phyloP scores from a whole-genome alignment of 2,888 invertebrate species.

The Apocheima hispidaria region DNA sequence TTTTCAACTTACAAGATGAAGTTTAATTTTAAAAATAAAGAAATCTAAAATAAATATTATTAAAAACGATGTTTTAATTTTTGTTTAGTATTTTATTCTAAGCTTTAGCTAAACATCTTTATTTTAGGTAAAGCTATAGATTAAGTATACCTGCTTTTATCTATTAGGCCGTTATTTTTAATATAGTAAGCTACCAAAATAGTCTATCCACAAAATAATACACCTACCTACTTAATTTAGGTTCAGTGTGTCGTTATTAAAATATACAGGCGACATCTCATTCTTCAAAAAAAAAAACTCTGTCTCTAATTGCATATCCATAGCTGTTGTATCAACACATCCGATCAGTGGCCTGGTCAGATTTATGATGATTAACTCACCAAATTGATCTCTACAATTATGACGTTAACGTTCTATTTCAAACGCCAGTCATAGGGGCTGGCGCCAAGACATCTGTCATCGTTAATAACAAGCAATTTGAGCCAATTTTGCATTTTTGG shows the following conservation, averaged over 20 bases:
- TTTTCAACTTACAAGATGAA: too few relatives aligned
- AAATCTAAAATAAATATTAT: too few relatives aligned
- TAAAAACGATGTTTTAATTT: too few relatives aligned
- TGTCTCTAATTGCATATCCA: conserved; percentile 82
- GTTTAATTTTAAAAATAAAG: too few relatives aligned
- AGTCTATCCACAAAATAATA: not conserved
- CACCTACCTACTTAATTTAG: too few relatives aligned
- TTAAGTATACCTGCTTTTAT: too few relatives aligned
- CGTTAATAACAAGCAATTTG: conserved; percentile 85
- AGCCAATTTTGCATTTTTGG: conserved; percentile 84
- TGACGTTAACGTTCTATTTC: conserved; percentile 50
- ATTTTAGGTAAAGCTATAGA: too few relatives aligned
- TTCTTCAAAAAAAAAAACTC: conserved; percentile 59
- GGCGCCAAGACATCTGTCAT: conserved; percentile 86
- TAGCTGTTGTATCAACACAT: conserved; percentile 80
- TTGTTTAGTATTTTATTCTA: too few relatives aligned
- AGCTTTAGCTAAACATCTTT: too few relatives aligned
- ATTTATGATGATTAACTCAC: conserved; percentile 38
- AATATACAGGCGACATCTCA: conserved; percentile 52
- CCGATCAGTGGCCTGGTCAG: conserved; percentile 70
- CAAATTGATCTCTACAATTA: conserved; percentile 40
- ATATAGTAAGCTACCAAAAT: not conserved
- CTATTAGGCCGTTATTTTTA: not conserved
- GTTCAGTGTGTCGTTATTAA: conserved; percentile 1
- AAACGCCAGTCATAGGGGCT: conserved; percentile 48